These are phyloP conservation scores for Brachymystax lenok DNA, from an alignment of 2,797 vertebrate species.

Conservation along the genomic window DNA sequence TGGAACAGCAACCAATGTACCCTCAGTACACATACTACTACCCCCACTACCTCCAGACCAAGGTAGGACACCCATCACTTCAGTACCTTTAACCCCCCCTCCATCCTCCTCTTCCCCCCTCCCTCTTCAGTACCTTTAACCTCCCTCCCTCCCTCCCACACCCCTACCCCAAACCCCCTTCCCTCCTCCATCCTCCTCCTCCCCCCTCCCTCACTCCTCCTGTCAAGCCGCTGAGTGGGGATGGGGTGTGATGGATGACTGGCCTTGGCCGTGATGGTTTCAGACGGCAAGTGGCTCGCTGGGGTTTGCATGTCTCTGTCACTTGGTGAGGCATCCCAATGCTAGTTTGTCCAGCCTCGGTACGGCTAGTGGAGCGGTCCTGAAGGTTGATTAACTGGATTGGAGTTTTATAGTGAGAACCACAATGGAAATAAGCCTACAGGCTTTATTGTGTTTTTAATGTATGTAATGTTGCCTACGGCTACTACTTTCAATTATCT, in stretches of 20 bases:
- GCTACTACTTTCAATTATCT: no score
- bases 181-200: no score
- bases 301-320: slow-evolving; percentile 51
- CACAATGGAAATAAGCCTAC: no score
- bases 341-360: slow-evolving; percentile 1
- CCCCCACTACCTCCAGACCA: slow-evolving; percentile 97
- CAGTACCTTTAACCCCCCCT: slow-evolving; percentile 17
- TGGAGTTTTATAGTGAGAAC: no score
- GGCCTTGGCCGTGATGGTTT: slow-evolving; percentile 64
- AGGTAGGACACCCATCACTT: slow-evolving; percentile 78
- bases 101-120: slow-evolving; percentile 8
- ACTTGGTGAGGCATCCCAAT: slow-evolving; percentile 5
- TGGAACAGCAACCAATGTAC: slow-evolving; percentile 99
- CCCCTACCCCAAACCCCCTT: no score
- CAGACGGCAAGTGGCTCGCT: slow-evolving; percentile 54
- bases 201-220: slow-evolving; percentile 1
- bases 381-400: background rate
- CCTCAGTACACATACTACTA: slow-evolving; percentile 99
- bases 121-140: no score
- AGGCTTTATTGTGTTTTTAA: no score
- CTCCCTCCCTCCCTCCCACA: no score
- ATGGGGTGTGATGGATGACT: slow-evolving; percentile 64
- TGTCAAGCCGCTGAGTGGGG: slow-evolving; percentile 31
- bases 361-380: background rate
- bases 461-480: no score